Base-by-base conservation (phyloP, 2,113 vertebrate genomes). In the Collichthys lucidus region DNA sequence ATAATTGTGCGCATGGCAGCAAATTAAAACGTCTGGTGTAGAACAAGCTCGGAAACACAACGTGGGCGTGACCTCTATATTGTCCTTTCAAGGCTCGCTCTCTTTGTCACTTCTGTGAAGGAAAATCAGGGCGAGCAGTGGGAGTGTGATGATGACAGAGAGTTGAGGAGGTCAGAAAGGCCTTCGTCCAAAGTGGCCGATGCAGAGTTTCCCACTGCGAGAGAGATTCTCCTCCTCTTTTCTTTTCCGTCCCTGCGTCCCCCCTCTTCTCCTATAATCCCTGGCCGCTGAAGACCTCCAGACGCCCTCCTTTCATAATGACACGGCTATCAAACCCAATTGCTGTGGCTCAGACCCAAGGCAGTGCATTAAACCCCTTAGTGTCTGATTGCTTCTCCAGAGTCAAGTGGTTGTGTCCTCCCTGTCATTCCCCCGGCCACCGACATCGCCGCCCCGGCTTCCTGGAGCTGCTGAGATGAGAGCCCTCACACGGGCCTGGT, bases 321-420 rank as follows among this genome's bases (percentile, higher is more conserved):
- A 94, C 94, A 94, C 61, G 83, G 92, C 94, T 95, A 94, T 95
- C 95, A 94, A 94, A 94, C 91, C 92, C 94, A 93, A 95, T 93
- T 95, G 94, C 93, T 89, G 91, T 92, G 93, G 93, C 94, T 95
- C 92, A 94, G 91, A 94, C 92, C 93, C 93, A 92, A 94, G 93
- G 92, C 92, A 90, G 92, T 93, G 91, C 91, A 94, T 94, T 95
- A 94, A 95, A 94, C 90, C 92, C 92, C 92, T 92, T 87, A 90
- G 92, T 87, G 91, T 93, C 91, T 95, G 94, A 95, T 95, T 96
- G 94, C 93, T 94, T 92, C 94, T 95, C 90, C 73, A 93, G 91
- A 95, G 93, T 95, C 94, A 95, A 95, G 93, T 94, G 93, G 90
- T 91, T 92, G 93, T 93, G 86, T 95, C 93, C 90, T 92, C 87